Conservation (phyloP, 2,113 vertebrate genomes). For the Nanorana parkeri region DNA sequence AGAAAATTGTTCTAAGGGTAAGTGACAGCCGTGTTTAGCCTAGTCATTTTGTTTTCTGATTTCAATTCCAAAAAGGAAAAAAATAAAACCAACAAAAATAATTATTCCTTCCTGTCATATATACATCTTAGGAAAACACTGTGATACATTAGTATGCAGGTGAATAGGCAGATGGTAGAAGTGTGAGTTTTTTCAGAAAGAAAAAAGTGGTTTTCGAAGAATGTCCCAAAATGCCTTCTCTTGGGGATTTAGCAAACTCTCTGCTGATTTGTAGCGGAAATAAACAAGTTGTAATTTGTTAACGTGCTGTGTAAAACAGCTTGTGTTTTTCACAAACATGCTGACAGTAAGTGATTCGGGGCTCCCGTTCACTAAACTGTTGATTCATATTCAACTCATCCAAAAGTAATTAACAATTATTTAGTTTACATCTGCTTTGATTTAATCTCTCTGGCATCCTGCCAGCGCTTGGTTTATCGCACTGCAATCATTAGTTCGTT, state of each 20-base stretch:
- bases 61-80: not conserved
- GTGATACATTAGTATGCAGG: slow-evolving; percentile 1
- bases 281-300: slow-evolving; percentile 58
- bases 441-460: slow-evolving; percentile 45
- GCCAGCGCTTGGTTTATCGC: slow-evolving; percentile 32
- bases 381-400: slow-evolving; percentile 58
- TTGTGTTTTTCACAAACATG: slow-evolving; percentile 58
- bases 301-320: slow-evolving; percentile 54
- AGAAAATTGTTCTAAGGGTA: too few relatives aligned
- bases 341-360: slow-evolving; percentile 49
- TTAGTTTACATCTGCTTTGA: slow-evolving; percentile 56
- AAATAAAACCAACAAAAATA: not conserved
- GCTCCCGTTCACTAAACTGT: slow-evolving; percentile 57
- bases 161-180: slow-evolving; percentile 7
- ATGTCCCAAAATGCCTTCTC: slow-evolving; percentile 1
- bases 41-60: not conserved
- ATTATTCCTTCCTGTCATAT: too few relatives aligned
- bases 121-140: not conserved
- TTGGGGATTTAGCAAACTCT: slow-evolving; percentile 25
- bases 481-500: slow-evolving; percentile 45
- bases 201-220: not conserved
- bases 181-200: not conserved
- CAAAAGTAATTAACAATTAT: slow-evolving; percentile 59
- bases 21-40: too few relatives aligned
- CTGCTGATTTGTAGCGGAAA: slow-evolving; percentile 46